A percentile compares a stretch with the other conserved stretches of the same genome.
Conservation (phyloP, 2,888 invertebrate species). For the Cephus pygmeus region DNA sequence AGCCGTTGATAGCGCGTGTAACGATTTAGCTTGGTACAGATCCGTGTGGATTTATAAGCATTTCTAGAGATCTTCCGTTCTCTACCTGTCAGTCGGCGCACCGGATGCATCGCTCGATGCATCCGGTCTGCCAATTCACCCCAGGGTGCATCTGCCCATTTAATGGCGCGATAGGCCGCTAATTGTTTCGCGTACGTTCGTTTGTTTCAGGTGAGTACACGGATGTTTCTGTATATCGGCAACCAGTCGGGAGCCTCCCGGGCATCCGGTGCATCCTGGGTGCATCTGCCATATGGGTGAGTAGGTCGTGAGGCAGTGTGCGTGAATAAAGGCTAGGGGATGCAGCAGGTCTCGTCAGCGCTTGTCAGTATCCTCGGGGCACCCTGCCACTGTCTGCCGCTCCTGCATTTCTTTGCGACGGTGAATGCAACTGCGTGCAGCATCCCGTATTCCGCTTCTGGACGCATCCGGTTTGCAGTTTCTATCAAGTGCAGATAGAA, state of each 20-base stretch:
- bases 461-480: neutral
- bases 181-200: neutral
- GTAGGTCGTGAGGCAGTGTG: neutral
- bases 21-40: neutral
- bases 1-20: neutral
- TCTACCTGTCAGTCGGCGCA: neutral
- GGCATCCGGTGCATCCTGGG: neutral
- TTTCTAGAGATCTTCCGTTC: neutral
- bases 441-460: neutral
- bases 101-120: neutral
- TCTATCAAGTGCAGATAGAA: neutral
- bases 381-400: neutral
- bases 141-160: neutral
- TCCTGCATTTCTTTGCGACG: neutral
- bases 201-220: constrained; percentile 4
- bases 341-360: neutral
- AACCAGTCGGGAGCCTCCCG: neutral
- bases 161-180: neutral
- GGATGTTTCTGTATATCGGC: neutral
- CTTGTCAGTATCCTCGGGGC: constrained; percentile 4
- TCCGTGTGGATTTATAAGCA: neutral
- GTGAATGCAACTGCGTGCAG: neutral
- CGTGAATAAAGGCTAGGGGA: neutral
- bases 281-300: neutral
- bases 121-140: neutral